Conservation (phyloP, 2,888 invertebrate species). For the Cepaea hortensis region DNA sequence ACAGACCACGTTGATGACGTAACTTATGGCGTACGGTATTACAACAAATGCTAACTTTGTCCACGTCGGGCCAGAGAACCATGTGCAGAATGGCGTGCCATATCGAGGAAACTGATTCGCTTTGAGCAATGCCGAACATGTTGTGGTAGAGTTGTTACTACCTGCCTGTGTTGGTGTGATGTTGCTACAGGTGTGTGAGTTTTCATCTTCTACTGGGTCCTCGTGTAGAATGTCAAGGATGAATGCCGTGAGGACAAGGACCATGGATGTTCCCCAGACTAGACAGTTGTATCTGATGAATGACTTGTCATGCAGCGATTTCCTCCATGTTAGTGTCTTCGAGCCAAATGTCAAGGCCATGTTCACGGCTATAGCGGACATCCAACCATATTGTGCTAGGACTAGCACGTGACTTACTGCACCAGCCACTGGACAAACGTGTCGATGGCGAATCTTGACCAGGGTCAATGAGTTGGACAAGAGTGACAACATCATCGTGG, state of each 20-base stretch:
- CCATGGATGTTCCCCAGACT: conserved; percentile 26
- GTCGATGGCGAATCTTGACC: neutral
- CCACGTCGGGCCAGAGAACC: conserved; percentile 36
- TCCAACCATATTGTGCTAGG: conserved; percentile 51
- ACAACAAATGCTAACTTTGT: conserved; percentile 15
- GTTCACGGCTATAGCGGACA: conserved; percentile 51
- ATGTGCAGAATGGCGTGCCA: conserved; percentile 19
- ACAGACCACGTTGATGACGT: conserved; percentile 47
- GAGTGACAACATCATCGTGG: neutral
- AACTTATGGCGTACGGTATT: conserved; percentile 44
- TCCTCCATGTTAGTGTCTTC: neutral
- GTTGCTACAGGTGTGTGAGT: neutral
- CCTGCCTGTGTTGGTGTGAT: neutral
- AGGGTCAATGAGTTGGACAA: neutral
- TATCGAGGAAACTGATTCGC: conserved; percentile 15
- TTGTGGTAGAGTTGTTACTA: neutral
- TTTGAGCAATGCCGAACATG: neutral
- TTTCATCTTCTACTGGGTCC: neutral
- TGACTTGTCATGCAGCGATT: neutral
- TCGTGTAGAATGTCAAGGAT: conserved; percentile 21
- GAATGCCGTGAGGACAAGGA: conserved; percentile 11
- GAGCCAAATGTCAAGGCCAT: conserved; percentile 52
- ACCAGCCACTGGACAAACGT: conserved; percentile 43
- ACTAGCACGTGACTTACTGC: conserved; percentile 43
- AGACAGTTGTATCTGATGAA: conserved; percentile 19